phyloP scores from a whole-genome alignment of 2,888 invertebrate genomes.

The Orthosia incerta region DNA sequence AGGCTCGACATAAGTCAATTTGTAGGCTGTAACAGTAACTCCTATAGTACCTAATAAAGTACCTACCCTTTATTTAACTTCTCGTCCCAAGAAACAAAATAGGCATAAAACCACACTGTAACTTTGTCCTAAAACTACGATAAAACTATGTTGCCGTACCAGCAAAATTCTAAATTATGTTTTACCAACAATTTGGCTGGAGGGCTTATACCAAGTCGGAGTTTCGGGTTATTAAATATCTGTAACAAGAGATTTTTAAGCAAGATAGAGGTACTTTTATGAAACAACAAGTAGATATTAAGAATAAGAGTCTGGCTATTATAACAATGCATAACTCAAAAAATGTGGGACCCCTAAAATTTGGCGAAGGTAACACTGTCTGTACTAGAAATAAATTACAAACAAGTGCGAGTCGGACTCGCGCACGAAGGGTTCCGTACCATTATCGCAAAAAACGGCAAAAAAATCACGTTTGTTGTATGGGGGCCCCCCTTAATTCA shows the following conservation, averaged over 20 bases:
- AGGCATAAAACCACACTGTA: slow-evolving; percentile 3
- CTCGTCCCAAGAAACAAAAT: neutral
- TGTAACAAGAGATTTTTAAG: slow-evolving; percentile 8
- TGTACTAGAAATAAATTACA: too few species aligned
- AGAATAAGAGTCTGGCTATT: too few species aligned
- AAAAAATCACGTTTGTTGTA: too few species aligned
- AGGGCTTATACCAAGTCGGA: neutral
- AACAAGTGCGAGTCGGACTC: too few species aligned
- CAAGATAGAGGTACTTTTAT: neutral
- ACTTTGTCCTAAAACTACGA: slow-evolving; percentile 5
- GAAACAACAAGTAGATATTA: neutral
- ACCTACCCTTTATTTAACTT: neutral
- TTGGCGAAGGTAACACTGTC: too few species aligned
- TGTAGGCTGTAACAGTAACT: neutral
- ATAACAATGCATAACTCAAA: too few species aligned
- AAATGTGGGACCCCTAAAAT: too few species aligned
- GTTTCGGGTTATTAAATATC: slow-evolving; percentile 29
- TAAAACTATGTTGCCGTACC: slow-evolving; percentile 17
- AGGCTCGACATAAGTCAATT: neutral
- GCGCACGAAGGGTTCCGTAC: too few species aligned
- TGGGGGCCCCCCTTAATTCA: too few species aligned
- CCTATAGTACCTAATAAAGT: neutral
- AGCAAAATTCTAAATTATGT: slow-evolving; percentile 32
- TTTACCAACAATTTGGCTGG: slow-evolving; percentile 20
- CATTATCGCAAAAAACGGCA: too few species aligned